A percentile compares a stretch with the other conserved stretches of the same genome.
Conservation (phyloP, 2,888 invertebrate species). For the Drosophila rubida region DNA sequence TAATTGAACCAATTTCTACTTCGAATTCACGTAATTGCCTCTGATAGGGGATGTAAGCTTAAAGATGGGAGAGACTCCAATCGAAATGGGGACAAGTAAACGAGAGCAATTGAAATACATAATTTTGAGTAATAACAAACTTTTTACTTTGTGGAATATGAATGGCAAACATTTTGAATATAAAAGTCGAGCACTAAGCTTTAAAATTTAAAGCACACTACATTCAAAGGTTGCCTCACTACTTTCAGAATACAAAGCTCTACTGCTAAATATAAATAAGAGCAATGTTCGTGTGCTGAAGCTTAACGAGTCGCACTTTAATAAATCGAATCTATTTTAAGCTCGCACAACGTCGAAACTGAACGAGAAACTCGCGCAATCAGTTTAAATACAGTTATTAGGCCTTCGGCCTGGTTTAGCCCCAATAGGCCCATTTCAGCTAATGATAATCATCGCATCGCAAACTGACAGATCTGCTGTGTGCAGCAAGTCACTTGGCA, state of each 20-base stretch:
- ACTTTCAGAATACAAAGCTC: too few relatives aligned
- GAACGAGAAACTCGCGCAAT: constrained; percentile 1
- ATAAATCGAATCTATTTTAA: not conserved
- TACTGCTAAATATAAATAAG: too few relatives aligned
- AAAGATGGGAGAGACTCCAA: not conserved
- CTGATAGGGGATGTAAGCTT: not conserved
- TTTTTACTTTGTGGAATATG: too few relatives aligned
- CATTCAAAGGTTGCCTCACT: too few relatives aligned
- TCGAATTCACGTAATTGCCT: not conserved
- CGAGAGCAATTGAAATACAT: too few relatives aligned
- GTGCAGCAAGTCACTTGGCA: not conserved
- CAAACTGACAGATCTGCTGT: not conserved
- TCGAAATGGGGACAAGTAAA: not conserved
- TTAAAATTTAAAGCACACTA: too few relatives aligned
- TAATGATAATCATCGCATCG: constrained; percentile 3
- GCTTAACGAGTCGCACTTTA: not conserved
- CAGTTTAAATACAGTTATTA: constrained; percentile 3
- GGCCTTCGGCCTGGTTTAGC: not conserved
- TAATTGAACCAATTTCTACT: not conserved
- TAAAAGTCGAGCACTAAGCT: too few relatives aligned
- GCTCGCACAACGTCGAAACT: not conserved
- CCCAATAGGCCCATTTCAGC: constrained; percentile 2
- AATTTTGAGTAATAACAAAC: too few relatives aligned
- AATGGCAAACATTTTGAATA: too few relatives aligned
- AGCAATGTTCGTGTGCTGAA: too few relatives aligned